Evolutionary conservation across 92 coral and sea anemone species (phyloP).

Genomic region (Bergia puertoricense): DNA sequence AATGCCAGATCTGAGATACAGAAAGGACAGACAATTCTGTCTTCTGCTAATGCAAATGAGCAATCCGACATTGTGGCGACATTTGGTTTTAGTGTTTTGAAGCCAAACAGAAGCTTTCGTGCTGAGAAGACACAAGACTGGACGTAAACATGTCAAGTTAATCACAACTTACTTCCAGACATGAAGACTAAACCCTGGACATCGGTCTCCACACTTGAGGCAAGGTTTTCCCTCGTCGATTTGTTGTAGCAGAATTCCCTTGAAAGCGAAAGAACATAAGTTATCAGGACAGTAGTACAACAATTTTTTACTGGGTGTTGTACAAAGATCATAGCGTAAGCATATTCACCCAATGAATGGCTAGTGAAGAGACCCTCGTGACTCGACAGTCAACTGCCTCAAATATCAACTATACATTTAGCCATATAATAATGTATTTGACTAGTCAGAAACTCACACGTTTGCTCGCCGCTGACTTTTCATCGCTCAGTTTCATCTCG

Average conservation of each 20-base stretch:
- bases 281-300: background rate
- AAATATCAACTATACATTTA: conserved; percentile 18
- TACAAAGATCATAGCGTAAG: background rate
- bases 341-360: conserved; percentile 13
- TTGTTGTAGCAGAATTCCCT: conserved; percentile 88
- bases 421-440: conserved; percentile 9
- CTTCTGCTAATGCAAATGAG: background rate
- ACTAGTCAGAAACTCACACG: conserved; percentile 49
- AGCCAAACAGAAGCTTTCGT: background rate
- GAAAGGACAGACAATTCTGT: background rate
- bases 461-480: conserved; percentile 76
- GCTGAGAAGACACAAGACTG: background rate
- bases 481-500: conserved; percentile 65
- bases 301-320: background rate
- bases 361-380: background rate
- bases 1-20: background rate
- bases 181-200: conserved; percentile 90
- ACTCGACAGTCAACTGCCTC: background rate
- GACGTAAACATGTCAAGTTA: conserved; percentile 15
- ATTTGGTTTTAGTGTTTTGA: background rate
- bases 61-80: background rate
- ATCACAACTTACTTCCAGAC: conserved; percentile 79
- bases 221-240: conserved; percentile 90
- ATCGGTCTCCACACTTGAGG: conserved; percentile 74
- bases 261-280: background rate